Base-by-base conservation (phyloP, 2,113 vertebrate species). In the Platysteira castanea region DNA sequence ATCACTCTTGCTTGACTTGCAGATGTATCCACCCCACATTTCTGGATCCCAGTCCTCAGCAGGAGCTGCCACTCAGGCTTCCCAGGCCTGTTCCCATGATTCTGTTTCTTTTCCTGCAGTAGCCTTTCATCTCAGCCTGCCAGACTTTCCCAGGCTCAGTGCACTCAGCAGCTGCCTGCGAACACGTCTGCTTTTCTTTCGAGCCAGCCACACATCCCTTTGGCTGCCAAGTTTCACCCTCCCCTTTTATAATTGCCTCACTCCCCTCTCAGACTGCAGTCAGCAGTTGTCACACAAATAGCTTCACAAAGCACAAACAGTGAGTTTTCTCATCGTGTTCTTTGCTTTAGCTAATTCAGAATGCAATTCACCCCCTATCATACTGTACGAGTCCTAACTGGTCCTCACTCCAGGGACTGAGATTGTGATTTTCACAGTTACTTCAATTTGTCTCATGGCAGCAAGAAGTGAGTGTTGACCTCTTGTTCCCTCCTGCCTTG, bases 341-440 rank as follows among this genome's bases (percentile, higher is more conserved):
- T 46, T 68, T 4, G 2, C 10, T 80, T 77, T 35, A 83, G 15
- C 6, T 52, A 60, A 64, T 47, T 77, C 63, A 84, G 44, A 73
- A 52, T 49, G 46, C 11, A 20, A 24, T 83, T 70, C 82, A 5
- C 2, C 11, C 12, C 10, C 6, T 11, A 10, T 27, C 37, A 14
- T 20, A 42, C 20, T 2, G 0, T 24, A 57, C 1, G 0, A 54
- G 20, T 56, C 30, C 30, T 76, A 20, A 28, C 41, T 30, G 2
- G 11, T 77, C 57, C 31, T 91, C 56, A 7, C 73, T 10, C 19
- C 22, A 37, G 7, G 27, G 15, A 53, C 50, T 22, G 21, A 15
- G 24, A 42, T 87, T 47, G 64, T 61, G 54, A 57, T 91, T 94
- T 93, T 54, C 35, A 71, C 35, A 42, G 27, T 28, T 76, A 8